phyloP scores from a whole-genome alignment of 2,113 vertebrate genomes.

The Ondatra zibethicus region DNA sequence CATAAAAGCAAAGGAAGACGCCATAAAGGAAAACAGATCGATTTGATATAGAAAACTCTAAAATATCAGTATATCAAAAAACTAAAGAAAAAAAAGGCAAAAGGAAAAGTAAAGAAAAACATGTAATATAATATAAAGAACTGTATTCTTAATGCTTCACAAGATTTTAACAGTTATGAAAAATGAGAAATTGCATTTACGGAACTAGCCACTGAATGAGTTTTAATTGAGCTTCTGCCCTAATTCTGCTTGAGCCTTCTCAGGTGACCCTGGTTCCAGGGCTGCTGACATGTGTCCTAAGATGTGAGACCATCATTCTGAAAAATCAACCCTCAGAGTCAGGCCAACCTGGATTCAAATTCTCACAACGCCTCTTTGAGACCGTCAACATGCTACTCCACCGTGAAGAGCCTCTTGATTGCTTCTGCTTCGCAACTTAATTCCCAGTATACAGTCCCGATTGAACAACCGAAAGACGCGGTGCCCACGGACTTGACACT shows the following conservation, averaged over 20 bases:
- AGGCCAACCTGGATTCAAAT: not conserved
- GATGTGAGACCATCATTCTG: not conserved
- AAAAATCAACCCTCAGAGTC: not conserved
- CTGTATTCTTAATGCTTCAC: not conserved
- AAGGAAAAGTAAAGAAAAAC: conserved; percentile 29
- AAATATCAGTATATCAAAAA: conserved; percentile 36
- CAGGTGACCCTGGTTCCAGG: not conserved
- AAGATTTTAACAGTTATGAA: conserved; percentile 23
- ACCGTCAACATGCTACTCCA: not conserved
- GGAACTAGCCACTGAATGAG: not conserved
- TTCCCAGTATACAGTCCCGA: not conserved
- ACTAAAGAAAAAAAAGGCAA: conserved; percentile 46
- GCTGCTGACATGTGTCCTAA: not conserved
- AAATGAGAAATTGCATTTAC: conserved; percentile 25
- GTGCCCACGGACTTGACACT: not conserved
- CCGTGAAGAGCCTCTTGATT: not conserved
- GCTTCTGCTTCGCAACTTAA: not conserved
- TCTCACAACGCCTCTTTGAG: no score
- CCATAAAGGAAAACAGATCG: conserved; percentile 63
- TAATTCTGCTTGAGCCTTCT: not conserved
- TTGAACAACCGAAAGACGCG: not conserved
- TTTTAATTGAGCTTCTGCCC: not conserved
- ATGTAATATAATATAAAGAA: not conserved
- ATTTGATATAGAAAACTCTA: conserved; percentile 56
- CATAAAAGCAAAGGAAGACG: conserved; percentile 66